A percentile compares a stretch with the other conserved stretches of the same genome.
Evolutionary conservation across 2,113 vertebrate genomes (phyloP).

Genomic region (Scortum barcoo): DNA sequence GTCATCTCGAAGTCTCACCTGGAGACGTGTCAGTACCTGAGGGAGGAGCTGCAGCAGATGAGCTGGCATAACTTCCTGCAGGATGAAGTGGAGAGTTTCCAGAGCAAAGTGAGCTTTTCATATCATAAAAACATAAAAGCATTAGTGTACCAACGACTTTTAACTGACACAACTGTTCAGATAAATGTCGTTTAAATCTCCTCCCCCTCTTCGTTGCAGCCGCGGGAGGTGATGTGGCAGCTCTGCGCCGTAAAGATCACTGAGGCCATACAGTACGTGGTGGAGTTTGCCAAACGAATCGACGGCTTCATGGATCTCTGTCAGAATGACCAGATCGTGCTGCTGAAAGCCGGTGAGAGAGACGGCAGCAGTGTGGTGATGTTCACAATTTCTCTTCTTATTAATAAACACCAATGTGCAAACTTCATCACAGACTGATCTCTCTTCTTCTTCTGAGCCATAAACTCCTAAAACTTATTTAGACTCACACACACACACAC

Average conservation of each 20-base stretch:
- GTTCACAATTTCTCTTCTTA: background rate
- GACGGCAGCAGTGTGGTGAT: background rate
- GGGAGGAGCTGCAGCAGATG: slow-evolving; percentile 94
- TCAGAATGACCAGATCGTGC: slow-evolving; percentile 97
- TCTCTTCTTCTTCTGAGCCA: too few species aligned
- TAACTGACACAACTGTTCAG: background rate
- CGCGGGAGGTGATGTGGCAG: slow-evolving; percentile 96
- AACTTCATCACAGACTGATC: too few species aligned
- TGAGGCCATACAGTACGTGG: slow-evolving; percentile 96
- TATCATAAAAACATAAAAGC: too few species aligned
- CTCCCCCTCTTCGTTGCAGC: slow-evolving; percentile 76
- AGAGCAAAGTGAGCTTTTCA: slow-evolving; percentile 89
- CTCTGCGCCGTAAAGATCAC: slow-evolving; percentile 95
- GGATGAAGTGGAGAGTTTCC: slow-evolving; percentile 91
- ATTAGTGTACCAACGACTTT: too few species aligned
- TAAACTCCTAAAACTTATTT: too few species aligned
- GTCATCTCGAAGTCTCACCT: slow-evolving; percentile 94
- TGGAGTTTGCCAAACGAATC: slow-evolving; percentile 97
- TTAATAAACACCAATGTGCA: background rate
- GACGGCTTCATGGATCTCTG: slow-evolving; percentile 98
- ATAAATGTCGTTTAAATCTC: background rate
- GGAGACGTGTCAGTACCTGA: slow-evolving; percentile 96
- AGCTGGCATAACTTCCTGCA: slow-evolving; percentile 93
- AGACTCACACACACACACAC: too few species aligned
- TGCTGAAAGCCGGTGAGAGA: slow-evolving; percentile 93